These are phyloP conservation scores for Acinonyx jubatus DNA, from an alignment of 2,113 vertebrate species.

Conservation along the genomic window DNA sequence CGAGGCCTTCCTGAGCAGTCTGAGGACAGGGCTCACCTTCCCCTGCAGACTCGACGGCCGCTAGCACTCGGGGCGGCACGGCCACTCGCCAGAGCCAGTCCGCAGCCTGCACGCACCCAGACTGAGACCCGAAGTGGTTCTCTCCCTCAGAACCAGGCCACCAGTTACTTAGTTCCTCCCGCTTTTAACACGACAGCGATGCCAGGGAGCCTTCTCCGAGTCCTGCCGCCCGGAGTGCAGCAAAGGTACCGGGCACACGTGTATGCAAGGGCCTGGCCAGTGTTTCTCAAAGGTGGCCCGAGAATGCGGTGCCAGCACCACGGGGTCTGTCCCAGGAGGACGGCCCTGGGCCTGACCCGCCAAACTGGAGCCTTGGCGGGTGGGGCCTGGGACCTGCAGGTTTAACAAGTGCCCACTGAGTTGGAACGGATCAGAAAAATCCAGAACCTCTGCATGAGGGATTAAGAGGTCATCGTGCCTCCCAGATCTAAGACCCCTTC, in stretches of 20 bases:
- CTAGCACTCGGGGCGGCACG: fast-evolving
- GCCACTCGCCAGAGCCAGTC: fast-evolving
- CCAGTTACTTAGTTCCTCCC: background rate
- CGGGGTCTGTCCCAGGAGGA: fast-evolving
- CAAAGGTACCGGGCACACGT: fast-evolving
- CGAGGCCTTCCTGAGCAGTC: background rate
- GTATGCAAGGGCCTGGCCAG: no score
- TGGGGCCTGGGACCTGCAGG: fast-evolving
- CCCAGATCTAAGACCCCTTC: fast-evolving
- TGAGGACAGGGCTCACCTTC: fast-evolving
- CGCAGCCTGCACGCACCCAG: fast-evolving
- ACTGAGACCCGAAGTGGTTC: no score
- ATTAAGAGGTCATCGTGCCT: fast-evolving
- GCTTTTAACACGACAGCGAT: fast-evolving
- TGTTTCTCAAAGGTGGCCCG: background rate
- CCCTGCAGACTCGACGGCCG: fast-evolving
- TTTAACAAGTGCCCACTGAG: background rate
- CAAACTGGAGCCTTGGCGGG: background rate
- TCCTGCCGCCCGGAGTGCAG: fast-evolving
- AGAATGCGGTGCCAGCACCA: no score
- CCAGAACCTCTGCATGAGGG: fast-evolving
- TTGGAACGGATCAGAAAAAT: fast-evolving
- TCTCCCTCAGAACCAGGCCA: fast-evolving
- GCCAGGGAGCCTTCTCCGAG: background rate
- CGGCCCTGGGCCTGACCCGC: fast-evolving